Percentiles rank a stretch among this genome's conserved stretches.
These are phyloP conservation scores for Sterna hirundo DNA, from an alignment of 2,113 vertebrate genomes.

Conservation along the genomic window DNA sequence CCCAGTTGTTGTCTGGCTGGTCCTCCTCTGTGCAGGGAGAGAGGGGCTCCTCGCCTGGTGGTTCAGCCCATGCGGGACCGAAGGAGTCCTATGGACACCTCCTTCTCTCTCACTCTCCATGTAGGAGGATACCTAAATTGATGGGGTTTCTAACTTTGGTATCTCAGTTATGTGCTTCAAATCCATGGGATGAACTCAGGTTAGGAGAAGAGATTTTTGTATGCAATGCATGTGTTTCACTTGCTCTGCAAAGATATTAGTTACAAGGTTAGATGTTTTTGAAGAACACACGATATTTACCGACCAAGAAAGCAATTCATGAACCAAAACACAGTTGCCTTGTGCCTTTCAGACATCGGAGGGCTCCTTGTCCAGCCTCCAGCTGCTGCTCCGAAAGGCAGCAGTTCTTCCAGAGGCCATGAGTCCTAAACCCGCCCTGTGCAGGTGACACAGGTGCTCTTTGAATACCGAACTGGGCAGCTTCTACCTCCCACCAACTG, in stretches of 20 bases:
- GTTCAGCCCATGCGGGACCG: not conserved
- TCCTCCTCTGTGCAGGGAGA: not conserved
- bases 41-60: not conserved
- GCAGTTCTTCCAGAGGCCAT: not conserved
- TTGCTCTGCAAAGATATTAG: not conserved
- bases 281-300: not conserved
- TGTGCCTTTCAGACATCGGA: not conserved
- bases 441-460: not conserved
- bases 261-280: not conserved
- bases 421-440: not conserved
- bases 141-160: not conserved
- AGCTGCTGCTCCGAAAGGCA: not conserved
- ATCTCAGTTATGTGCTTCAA: not conserved
- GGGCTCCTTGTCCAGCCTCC: not conserved
- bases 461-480: not conserved
- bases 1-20: not conserved
- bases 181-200: not conserved
- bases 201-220: not conserved
- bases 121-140: not conserved
- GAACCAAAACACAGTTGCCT: not conserved
- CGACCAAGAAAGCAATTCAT: not conserved
- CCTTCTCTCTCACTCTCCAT: rapidly evolving
- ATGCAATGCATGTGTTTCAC: not conserved
- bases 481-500: not conserved
- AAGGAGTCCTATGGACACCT: rapidly evolving